Percentiles rank a stretch among this genome's conserved stretches.
Conservation (phyloP, 2,888 invertebrate species). For the Shargacucullia verbasci region DNA sequence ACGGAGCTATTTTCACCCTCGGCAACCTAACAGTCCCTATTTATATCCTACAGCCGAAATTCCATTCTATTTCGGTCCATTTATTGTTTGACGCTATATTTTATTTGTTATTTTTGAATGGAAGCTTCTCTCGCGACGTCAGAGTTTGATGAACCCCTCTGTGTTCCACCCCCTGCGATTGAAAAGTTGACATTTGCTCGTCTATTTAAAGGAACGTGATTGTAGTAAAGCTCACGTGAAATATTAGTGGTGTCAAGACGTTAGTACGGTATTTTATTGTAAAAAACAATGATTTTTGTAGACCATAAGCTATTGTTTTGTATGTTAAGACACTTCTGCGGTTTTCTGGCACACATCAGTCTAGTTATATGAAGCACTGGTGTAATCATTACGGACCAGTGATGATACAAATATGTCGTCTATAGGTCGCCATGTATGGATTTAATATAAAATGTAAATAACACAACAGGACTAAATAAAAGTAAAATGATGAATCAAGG, state of each 20-base stretch:
- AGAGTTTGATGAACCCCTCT: slow-evolving; percentile 52
- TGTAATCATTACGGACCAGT: too few relatives aligned
- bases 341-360: too few relatives aligned
- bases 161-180: slow-evolving; percentile 54
- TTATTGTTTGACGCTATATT: slow-evolving; percentile 63
- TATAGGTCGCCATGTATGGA: too few relatives aligned
- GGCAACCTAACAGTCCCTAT: slow-evolving; percentile 59
- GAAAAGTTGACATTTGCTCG: slow-evolving; percentile 63
- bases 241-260: slow-evolving; percentile 38
- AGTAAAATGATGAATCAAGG: too few relatives aligned
- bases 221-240: slow-evolving; percentile 36
- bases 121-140: slow-evolving; percentile 43
- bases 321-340: too few relatives aligned
- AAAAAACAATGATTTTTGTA: slow-evolving; percentile 11
- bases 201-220: slow-evolving; percentile 52
- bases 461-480: too few relatives aligned
- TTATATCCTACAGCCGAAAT: slow-evolving; percentile 65
- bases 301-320: slow-evolving; percentile 29
- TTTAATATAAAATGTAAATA: too few relatives aligned
- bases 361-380: too few relatives aligned
- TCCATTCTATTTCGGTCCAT: slow-evolving; percentile 67
- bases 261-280: slow-evolving; percentile 33
- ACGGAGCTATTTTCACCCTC: slow-evolving; percentile 62
- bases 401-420: too few relatives aligned
- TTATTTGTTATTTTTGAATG: slow-evolving; percentile 65